Base-by-base conservation (phyloP, 2,113 vertebrate genomes). In the Cardinalis cardinalis region DNA sequence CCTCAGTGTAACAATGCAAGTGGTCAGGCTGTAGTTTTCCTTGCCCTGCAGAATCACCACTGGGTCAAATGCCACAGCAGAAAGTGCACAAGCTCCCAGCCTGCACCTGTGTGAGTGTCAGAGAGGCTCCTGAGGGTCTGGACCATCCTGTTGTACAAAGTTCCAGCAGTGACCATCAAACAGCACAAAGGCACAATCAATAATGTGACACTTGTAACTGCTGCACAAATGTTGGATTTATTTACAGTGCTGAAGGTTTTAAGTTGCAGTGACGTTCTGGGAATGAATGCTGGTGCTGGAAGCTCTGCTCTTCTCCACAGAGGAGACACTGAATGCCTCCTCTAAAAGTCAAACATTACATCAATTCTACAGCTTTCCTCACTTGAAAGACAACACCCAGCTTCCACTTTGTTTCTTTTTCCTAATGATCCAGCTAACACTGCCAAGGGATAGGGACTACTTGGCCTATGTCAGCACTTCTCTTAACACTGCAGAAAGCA, bases 331-430 rank as follows among this genome's bases (percentile, higher is more conserved):
- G 76, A 93, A 87, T 71, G 84, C 65, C 87, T 92, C 73, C 58
- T 77, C 70, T 84, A 51, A 64, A 93, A 93, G 77, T 90, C 91
- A 90, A 96, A 74, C 52, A 63, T 84, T 70, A 34, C 95, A 93
- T 94, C 89, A 91, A 70, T 92, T 92, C 87, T 94, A 90, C 84
- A 94, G 89, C 89, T 96, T 95, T 92, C 93, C 76, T 94, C 93
- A 91, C 91, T 94, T 69, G 71, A 79, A 91, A 87, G 89, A 43
- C 87, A 94, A 93, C 93, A 95, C 91, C 84, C 91, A 76, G 84
- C 89, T 92, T 90, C 91, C 71, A 85, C 93, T 94, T 87, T 84
- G 89, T 92, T 95, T 94, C 84, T 93, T 93, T 94, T 92, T 79
- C 89, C 81, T 95, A 82, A 93, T 82, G 84, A 92, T 89, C 51